A percentile compares a stretch with the other conserved stretches of the same genome.
Conservation (phyloP, 2,888 invertebrate genomes). For the Nomada lathburiana region DNA sequence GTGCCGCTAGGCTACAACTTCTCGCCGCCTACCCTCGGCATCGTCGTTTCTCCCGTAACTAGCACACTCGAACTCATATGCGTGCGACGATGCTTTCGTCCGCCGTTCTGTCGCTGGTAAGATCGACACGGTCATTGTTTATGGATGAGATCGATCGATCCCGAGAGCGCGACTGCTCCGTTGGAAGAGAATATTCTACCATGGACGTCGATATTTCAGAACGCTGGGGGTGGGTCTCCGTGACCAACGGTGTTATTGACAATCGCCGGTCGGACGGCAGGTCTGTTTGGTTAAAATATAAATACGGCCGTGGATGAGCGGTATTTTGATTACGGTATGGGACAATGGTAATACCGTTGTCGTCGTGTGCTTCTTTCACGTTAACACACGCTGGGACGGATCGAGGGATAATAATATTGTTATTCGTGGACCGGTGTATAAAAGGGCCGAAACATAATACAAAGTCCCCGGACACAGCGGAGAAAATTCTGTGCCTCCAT, state of each 20-base stretch:
- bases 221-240: not conserved
- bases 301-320: not conserved
- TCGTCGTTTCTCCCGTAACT: constrained; percentile 13
- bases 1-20: constrained; percentile 15
- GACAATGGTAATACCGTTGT: constrained; percentile 20
- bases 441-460: constrained; percentile 30
- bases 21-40: not conserved
- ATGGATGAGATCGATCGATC: constrained; percentile 48
- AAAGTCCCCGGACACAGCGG: constrained; percentile 3
- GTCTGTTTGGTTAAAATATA: constrained; percentile 25
- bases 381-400: not conserved
- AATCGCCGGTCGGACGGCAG: not conserved
- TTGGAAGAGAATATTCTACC: constrained; percentile 25
- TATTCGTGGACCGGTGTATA: constrained; percentile 33
- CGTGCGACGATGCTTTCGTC: not conserved
- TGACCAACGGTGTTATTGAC: constrained; percentile 29
- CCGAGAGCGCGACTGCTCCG: not conserved
- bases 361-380: not conserved
- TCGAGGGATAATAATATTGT: constrained; percentile 28
- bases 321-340: constrained; percentile 23
- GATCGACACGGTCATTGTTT: constrained; percentile 32
- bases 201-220: not conserved
- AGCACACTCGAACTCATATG: constrained; percentile 28
- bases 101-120: not conserved
- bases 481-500: not conserved